Evolutionary conservation across 1,140 invertebrate species (phyloP).

Genomic region (Drosophila persimilis): DNA sequence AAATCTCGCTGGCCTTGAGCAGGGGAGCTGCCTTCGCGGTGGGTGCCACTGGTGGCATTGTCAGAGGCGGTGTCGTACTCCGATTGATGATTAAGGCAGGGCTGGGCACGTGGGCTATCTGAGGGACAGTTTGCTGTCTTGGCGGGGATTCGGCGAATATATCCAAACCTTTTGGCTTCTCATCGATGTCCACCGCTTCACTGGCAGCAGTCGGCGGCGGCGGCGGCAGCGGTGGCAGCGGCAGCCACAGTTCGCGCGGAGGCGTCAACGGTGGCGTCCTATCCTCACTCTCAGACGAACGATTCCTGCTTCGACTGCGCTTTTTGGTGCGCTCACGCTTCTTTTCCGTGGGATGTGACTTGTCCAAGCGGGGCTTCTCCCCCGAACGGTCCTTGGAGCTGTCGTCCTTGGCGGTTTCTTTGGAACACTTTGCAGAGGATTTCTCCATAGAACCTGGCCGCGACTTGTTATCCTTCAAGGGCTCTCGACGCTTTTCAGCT

Average conservation of each 20-base stretch:
- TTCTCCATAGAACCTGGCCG: slow-evolving; percentile 15
- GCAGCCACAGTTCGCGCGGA: neutral
- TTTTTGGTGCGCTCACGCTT: slow-evolving; percentile 4
- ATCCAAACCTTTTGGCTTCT: slow-evolving; percentile 44
- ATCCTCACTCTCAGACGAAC: slow-evolving; percentile 8
- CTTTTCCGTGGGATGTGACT: neutral
- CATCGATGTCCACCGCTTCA: no score
- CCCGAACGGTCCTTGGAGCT: slow-evolving; percentile 7
- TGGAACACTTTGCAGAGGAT: slow-evolving; percentile 3
- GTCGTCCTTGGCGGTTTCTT: slow-evolving; percentile 2
- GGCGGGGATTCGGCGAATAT: slow-evolving; percentile 78
- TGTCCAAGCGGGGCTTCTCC: neutral
- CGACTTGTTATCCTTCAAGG: no score
- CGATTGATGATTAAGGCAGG: slow-evolving; percentile 23
- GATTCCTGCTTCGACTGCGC: neutral
- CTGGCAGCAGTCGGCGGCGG: slow-evolving; percentile 5
- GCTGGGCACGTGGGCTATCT: neutral
- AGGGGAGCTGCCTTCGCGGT: slow-evolving; percentile 32
- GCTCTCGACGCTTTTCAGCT: no score
- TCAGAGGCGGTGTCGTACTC: slow-evolving; percentile 63
- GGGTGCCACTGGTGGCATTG: neutral
- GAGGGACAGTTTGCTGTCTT: slow-evolving; percentile 54
- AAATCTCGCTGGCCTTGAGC: slow-evolving; percentile 68
- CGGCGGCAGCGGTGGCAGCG: neutral
- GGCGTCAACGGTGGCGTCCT: slow-evolving; percentile 19